These are phyloP conservation scores for Anguilla obscura DNA, from an alignment of 2,797 vertebrate species.

Conservation along the genomic window DNA sequence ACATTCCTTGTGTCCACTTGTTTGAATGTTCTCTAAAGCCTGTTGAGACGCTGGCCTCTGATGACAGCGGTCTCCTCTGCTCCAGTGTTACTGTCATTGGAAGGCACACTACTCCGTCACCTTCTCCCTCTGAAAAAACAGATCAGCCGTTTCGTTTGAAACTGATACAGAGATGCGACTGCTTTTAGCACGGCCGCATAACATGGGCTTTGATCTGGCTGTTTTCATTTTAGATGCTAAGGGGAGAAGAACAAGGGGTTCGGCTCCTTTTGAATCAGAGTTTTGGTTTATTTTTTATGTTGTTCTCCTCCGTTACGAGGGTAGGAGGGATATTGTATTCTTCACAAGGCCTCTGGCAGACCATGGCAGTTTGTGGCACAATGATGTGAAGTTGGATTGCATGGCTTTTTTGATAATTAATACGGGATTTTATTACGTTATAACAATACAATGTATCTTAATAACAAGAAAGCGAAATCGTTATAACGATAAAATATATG, in stretches of 20 bases:
- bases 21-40: background rate
- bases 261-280: conserved; percentile 22
- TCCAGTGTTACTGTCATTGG: background rate
- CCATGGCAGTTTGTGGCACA: no score
- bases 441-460: no score
- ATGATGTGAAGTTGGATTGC: no score
- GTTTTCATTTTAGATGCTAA: conserved; percentile 23
- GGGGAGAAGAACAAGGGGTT: background rate
- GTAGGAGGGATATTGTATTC: background rate
- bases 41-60: background rate
- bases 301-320: background rate
- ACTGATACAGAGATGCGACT: background rate
- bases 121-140: conserved; percentile 39
- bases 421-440: no score
- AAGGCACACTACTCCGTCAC: conserved; percentile 21
- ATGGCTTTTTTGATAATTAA: no score
- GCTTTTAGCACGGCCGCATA: background rate
- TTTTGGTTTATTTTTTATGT: background rate
- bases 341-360: background rate
- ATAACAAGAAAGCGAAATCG: no score
- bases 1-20: background rate
- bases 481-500: no score
- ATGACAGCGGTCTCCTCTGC: background rate
- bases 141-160: background rate
- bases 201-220: conserved; percentile 12